A percentile compares a stretch with the other conserved stretches of the same genome.
Conservation (phyloP, 2,113 vertebrate species). For the Bagarius yarrelli region DNA sequence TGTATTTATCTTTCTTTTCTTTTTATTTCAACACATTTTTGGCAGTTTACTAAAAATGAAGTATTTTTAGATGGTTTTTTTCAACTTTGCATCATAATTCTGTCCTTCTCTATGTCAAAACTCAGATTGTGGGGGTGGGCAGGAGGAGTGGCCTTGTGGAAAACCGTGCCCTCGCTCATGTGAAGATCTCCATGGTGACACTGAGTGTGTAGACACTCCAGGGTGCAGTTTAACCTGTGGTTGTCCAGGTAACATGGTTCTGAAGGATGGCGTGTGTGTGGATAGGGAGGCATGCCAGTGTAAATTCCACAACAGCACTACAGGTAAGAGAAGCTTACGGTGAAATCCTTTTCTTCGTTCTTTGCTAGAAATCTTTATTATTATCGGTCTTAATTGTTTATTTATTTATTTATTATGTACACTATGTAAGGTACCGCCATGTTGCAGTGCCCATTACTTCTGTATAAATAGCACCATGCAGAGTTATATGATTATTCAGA, state of each 20-base stretch:
- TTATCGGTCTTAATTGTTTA: not conserved
- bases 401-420: not conserved
- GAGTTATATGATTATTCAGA: not conserved
- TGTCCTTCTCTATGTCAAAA: not conserved
- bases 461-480: not conserved
- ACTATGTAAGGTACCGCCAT: not conserved
- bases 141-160: constrained; percentile 73
- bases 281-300: constrained; percentile 71
- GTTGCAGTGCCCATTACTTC: not conserved
- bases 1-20: too few species aligned
- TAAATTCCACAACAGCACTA: constrained; percentile 72
- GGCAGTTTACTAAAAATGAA: too few species aligned
- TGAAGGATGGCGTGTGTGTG: constrained; percentile 79
- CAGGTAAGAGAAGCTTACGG: constrained; percentile 57
- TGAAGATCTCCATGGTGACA: constrained; percentile 77
- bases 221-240: constrained; percentile 74
- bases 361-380: not conserved
- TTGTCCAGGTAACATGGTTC: constrained; percentile 72
- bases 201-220: constrained; percentile 63
- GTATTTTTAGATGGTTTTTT: not conserved
- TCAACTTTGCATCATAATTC: not conserved
- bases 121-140: constrained; percentile 75
- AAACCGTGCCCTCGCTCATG: constrained; percentile 80
- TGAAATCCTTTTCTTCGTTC: not conserved
- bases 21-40: too few species aligned